These are phyloP conservation scores for Acanthaster planci DNA, from an alignment of 35 echinoderm and acorn worm genomes.

Conservation along the genomic window DNA sequence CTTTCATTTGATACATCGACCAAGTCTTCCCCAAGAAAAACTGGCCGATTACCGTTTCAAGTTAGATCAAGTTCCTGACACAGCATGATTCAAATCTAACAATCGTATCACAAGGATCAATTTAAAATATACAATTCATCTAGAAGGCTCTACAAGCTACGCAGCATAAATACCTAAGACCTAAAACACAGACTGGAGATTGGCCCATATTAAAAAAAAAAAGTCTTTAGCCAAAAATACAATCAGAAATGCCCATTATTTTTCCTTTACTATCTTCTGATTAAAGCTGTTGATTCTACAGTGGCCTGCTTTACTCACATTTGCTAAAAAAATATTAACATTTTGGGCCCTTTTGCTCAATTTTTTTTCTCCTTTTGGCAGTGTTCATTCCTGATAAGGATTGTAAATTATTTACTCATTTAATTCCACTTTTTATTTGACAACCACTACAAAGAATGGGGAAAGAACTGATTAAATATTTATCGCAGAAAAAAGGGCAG, in stretches of 20 bases:
- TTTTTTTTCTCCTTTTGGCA: not conserved
- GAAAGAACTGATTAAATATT: not conserved
- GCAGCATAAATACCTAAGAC: conserved; percentile 25
- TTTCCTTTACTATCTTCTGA: too few relatives aligned
- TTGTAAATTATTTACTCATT: not conserved
- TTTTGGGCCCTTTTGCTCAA: too few relatives aligned
- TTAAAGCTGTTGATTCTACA: too few relatives aligned
- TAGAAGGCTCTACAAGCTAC: not conserved
- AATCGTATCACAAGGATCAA: too few relatives aligned
- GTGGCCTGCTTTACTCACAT: too few relatives aligned
- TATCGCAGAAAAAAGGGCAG: conserved; percentile 10
- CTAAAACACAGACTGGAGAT: not conserved
- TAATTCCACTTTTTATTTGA: not conserved
- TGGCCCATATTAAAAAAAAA: not conserved
- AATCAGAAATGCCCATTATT: conserved; percentile 1
- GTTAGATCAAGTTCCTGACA: too few relatives aligned
- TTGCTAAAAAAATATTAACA: too few relatives aligned
- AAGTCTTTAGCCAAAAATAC: not conserved
- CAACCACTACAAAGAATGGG: not conserved
- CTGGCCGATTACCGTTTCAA: too few relatives aligned
- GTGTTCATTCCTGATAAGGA: not conserved
- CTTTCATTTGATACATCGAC: too few relatives aligned
- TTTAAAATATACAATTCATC: too few relatives aligned
- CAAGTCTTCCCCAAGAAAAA: too few relatives aligned
- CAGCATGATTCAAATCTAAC: too few relatives aligned